Base-by-base conservation (phyloP, 2,113 vertebrate genomes). In the Benitochromis conjunctus region DNA sequence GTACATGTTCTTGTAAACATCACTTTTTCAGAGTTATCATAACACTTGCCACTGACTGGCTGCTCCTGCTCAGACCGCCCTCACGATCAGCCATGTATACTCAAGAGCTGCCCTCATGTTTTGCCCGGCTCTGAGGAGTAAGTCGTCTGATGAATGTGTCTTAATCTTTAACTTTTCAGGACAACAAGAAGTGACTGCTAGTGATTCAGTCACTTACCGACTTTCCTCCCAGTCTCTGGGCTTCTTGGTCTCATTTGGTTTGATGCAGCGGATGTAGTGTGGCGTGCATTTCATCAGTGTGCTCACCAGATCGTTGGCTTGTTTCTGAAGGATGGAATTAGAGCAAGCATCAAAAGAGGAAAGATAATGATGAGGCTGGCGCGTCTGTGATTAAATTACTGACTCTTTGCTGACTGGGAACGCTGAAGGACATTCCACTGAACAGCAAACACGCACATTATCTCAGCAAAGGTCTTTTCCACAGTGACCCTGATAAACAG, bases 221-320 rank as follows among this genome's bases (percentile, higher is more conserved):
- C 98, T 97, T 89, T 99, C 99, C 81, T 99, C 99, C 99, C 99
- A 99, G 95, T 99, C 99, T 79, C 92, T 96, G 86, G 98, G 95
- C 91, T 98, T 99, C 96, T 99, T 99, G 19, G 99, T 99, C 91
- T 99, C 99, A 1, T 99, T 99, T 2, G 98, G 99, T 91, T 99
- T 99, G 96, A 99, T 99, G 93, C 99, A 99, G 86, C 98, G 98
- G 91, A 99, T 99, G 91, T 99, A 99, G 90, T 99, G 99, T 1
- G 99, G 99, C 0, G 98, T 99, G 7, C 99, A 99, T 89, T 99
- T 99, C 98, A 99, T 98, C 88, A 99, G 95, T 1, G 98, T 99
- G 94, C 97, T 97, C 93, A 99, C 99, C 14, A 99, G 96, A 91
- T 99, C 98, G 26, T 99, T 99, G 89, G 99, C 99, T 97, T 99